Conservation (phyloP, 2,797 vertebrate genomes). For the Anas bahamensis region DNA sequence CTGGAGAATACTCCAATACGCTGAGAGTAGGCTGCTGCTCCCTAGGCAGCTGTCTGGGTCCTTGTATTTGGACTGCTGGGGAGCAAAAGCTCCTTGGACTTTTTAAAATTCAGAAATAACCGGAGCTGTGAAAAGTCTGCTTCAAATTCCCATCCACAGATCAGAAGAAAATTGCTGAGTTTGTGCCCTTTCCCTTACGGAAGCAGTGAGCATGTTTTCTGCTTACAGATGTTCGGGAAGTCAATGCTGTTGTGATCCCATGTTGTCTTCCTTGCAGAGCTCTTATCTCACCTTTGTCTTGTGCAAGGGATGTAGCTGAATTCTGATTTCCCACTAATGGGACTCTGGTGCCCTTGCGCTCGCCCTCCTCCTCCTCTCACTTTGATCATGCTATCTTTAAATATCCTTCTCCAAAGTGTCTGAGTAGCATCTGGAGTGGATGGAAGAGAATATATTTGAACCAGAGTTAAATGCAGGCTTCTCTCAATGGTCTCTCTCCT, state of each 20-base stretch:
- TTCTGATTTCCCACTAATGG: neutral
- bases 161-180: conserved; percentile 22
- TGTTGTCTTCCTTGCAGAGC: neutral
- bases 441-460: neutral
- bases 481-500: neutral
- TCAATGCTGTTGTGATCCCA: neutral
- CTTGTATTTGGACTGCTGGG: neutral
- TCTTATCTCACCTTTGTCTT: neutral
- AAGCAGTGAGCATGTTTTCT: neutral
- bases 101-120: neutral
- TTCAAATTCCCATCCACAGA: neutral
- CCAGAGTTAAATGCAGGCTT: neutral
- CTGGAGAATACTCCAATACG: neutral
- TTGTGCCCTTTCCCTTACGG: neutral
- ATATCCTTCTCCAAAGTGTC: neutral
- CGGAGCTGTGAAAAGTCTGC: neutral
- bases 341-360: neutral
- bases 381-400: neutral
- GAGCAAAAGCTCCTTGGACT: neutral
- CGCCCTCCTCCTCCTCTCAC: neutral
- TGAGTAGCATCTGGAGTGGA: neutral
- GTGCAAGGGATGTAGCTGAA: neutral
- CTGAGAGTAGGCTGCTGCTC: neutral
- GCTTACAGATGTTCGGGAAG: neutral
- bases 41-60: neutral